Percentiles rank a stretch among this genome's conserved stretches.
phyloP scores from a whole-genome alignment of 2,888 invertebrate genomes.

The Drosophila anomalata region DNA sequence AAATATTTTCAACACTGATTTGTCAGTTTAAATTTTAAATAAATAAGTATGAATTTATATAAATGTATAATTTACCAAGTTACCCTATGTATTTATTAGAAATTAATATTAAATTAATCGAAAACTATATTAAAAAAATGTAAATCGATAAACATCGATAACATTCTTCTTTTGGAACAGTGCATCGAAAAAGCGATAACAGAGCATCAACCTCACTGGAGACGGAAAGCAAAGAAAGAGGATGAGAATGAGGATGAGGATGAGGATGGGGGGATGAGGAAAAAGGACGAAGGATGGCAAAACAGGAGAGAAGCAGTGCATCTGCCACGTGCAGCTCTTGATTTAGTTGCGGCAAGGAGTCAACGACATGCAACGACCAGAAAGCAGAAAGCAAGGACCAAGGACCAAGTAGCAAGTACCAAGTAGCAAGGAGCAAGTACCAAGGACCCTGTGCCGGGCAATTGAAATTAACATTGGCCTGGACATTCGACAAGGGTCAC shows the following conservation, averaged over 20 bases:
- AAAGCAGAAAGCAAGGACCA: background rate
- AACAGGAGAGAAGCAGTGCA: constrained; percentile 39
- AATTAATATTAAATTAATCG: too few relatives aligned
- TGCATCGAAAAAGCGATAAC: constrained; percentile 60
- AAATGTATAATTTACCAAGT: too few relatives aligned
- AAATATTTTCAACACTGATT: too few relatives aligned
- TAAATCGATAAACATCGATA: too few relatives aligned
- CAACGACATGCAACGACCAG: constrained; percentile 59
- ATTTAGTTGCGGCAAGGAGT: constrained; percentile 65
- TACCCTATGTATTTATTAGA: too few relatives aligned
- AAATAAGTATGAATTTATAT: too few relatives aligned
- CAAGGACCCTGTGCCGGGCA: constrained; percentile 44
- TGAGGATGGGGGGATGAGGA: background rate
- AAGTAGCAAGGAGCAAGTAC: constrained; percentile 10
- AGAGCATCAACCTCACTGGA: constrained; percentile 42
- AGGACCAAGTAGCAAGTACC: constrained; percentile 2
- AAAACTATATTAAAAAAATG: too few relatives aligned
- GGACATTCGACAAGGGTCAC: constrained; percentile 19
- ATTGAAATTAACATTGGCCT: constrained; percentile 71
- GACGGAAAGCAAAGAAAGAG: constrained; percentile 24
- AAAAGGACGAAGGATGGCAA: constrained; percentile 3
- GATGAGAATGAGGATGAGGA: background rate
- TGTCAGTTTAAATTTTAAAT: too few relatives aligned
- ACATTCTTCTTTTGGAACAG: background rate
- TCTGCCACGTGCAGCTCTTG: constrained; percentile 74